Evolutionary conservation across 2,113 vertebrate species (phyloP).

Genomic region (Stigmatopora argus): DNA sequence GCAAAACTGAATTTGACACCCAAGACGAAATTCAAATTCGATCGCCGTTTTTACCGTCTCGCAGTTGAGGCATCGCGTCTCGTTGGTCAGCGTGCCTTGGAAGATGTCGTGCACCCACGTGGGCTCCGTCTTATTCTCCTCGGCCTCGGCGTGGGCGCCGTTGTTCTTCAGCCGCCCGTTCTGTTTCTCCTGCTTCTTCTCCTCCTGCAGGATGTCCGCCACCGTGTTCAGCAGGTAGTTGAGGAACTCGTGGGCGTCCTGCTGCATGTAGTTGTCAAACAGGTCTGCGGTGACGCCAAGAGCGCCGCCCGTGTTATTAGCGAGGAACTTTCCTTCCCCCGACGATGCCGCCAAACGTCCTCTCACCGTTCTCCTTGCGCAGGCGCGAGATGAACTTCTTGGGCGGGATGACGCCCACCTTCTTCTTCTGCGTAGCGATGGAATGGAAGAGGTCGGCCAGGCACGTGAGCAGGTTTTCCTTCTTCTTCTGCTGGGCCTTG

Average conservation of each 20-base stretch:
- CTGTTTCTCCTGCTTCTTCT: constrained; percentile 94
- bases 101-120: constrained; percentile 99
- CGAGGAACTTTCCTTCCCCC: no score
- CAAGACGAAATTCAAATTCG: no score
- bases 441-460: constrained; percentile 97
- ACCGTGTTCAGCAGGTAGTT: constrained; percentile 98
- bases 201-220: constrained; percentile 95
- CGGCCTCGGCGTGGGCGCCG: constrained; percentile 77
- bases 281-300: constrained; percentile 71
- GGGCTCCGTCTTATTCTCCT: constrained; percentile 86
- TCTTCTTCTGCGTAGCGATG: constrained; percentile 97
- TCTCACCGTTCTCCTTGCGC: constrained; percentile 92
- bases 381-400: constrained; percentile 97
- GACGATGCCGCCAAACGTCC: not conserved
- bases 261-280: constrained; percentile 99
- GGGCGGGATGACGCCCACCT: constrained; percentile 96
- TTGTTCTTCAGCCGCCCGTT: constrained; percentile 93
- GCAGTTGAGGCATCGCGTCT: constrained; percentile 98
- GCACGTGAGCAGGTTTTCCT: constrained; percentile 94
- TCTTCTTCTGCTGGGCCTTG: constrained; percentile 97
- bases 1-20: no score
- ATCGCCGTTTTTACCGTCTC: constrained; percentile 79
- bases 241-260: constrained; percentile 95
- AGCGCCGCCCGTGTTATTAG: no score
- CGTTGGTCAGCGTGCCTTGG: constrained; percentile 97